phyloP scores from a whole-genome alignment of 2,113 vertebrate genomes.

The Corythoichthys intestinalis region DNA sequence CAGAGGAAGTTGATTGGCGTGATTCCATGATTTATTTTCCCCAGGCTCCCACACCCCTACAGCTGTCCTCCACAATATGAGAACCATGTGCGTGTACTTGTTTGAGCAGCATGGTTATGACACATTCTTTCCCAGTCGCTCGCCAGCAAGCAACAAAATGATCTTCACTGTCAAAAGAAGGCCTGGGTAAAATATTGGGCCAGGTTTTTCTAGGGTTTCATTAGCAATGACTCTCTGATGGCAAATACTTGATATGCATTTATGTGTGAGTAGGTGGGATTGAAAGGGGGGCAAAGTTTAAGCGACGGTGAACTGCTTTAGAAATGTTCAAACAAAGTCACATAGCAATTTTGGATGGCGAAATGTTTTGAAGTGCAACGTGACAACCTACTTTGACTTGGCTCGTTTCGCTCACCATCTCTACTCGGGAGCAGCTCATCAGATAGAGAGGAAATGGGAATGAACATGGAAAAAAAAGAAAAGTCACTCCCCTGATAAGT shows the following conservation, averaged over 20 bases:
- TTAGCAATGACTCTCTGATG: not conserved
- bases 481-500: conserved; percentile 70
- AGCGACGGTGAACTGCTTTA: conserved; percentile 39
- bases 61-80: conserved; percentile 69
- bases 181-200: conserved; percentile 8
- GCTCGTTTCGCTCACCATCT: conserved; percentile 21
- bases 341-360: conserved; percentile 49
- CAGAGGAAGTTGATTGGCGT: conserved; percentile 67
- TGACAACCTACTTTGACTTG: conserved; percentile 62
- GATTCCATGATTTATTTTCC: conserved; percentile 68
- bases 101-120: conserved; percentile 52
- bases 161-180: conserved; percentile 31
- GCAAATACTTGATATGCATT: not conserved
- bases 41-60: conserved; percentile 66
- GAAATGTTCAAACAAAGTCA: conserved; percentile 64
- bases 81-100: conserved; percentile 46
- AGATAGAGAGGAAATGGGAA: conserved; percentile 61
- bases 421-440: conserved; percentile 60
- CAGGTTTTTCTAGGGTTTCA: conserved; percentile 4
- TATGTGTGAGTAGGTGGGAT: not conserved
- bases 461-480: conserved; percentile 71
- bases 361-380: conserved; percentile 69
- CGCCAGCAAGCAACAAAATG: conserved; percentile 47
- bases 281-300: conserved; percentile 22
- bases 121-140: conserved; percentile 45